Base-by-base conservation (phyloP, 1,140 invertebrate species). In the Lepidostoma basale region DNA sequence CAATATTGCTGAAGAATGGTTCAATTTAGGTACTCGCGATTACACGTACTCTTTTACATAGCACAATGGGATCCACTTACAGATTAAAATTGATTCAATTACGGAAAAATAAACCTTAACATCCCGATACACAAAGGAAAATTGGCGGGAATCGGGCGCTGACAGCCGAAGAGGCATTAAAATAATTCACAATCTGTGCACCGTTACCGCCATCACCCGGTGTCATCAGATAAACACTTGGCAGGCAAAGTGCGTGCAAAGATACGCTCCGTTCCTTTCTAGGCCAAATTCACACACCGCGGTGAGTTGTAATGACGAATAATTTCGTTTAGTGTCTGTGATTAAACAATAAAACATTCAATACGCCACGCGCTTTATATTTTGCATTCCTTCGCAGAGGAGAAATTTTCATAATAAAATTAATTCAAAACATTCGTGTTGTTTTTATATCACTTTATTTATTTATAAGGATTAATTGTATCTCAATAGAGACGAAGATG, bases 221-320 rank as follows among this genome's bases (percentile, higher is more conserved):
- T 56, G 62, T 65, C 62, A 65, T 65, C 62, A 18, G 62, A 65
- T 54, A 65, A 65, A 47, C n/a, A 65, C 39, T 70, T 52, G 25
- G 58, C 58, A 70, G 52, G 39, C 67, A 42, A 40, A 67, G 56
- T 70, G 62, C 68, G 67, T 58, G 33, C 58, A 16, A 18, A 23
- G 44, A 44, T 59, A 62, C 69, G 69, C 69, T 52, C 40, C 23
- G 26, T 62, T 62, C 58, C 58, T 70, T 67, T 70, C 64, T 70
- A 56, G 69, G 69, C 45, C 64, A 67, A 26, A 36, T 44, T 52
- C 16, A 66, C 62, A 39, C 64, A 62, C 39, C 22, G 25, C 2
- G 25, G 6, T 52, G 20, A 59, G 40, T 59, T 22, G 22, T 33
- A 59, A 59, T 59, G 33, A 14, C 9, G 18, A 45, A 16, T 2